Percentiles rank a stretch among this genome's conserved stretches.
phyloP scores from a whole-genome alignment of 2,888 invertebrate species.

The Atethmia centrago region DNA sequence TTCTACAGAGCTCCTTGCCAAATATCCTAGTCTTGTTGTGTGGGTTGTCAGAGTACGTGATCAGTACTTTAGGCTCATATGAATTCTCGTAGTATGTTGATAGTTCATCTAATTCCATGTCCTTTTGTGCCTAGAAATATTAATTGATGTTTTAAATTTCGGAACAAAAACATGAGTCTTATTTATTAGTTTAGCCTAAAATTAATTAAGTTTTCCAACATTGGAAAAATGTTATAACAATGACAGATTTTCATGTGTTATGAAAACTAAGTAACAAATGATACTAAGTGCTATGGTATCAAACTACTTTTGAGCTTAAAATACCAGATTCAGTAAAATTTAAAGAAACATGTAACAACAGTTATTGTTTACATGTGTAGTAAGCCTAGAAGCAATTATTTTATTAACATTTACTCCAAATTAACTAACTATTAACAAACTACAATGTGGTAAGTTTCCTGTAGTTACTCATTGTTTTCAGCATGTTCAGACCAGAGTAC shows the following conservation, averaged over 20 bases:
- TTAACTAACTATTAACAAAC: no score
- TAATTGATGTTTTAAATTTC: neutral
- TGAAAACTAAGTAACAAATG: neutral
- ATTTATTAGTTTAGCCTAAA: neutral
- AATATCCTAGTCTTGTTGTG: slow-evolving; percentile 97
- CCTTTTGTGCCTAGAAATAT: slow-evolving; percentile 89
- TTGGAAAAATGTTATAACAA: neutral
- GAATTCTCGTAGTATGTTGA: slow-evolving; percentile 95
- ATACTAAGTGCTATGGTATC: neutral
- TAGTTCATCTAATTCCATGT: slow-evolving; percentile 96
- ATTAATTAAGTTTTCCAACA: neutral
- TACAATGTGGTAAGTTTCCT: neutral
- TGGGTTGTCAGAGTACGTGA: slow-evolving; percentile 98
- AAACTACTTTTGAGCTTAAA: neutral
- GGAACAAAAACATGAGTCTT: neutral
- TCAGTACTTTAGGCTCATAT: slow-evolving; percentile 98
- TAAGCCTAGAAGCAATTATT: no score
- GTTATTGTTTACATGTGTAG: neutral
- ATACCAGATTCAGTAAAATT: neutral
- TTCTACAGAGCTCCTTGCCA: slow-evolving; percentile 96
- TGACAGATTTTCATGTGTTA: neutral
- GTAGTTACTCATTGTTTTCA: neutral
- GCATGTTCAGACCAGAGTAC: neutral
- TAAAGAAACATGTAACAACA: neutral
- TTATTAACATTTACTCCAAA: no score